Conservation (phyloP, 2,888 invertebrate genomes). For the Thecocarcelia acutangulata region DNA sequence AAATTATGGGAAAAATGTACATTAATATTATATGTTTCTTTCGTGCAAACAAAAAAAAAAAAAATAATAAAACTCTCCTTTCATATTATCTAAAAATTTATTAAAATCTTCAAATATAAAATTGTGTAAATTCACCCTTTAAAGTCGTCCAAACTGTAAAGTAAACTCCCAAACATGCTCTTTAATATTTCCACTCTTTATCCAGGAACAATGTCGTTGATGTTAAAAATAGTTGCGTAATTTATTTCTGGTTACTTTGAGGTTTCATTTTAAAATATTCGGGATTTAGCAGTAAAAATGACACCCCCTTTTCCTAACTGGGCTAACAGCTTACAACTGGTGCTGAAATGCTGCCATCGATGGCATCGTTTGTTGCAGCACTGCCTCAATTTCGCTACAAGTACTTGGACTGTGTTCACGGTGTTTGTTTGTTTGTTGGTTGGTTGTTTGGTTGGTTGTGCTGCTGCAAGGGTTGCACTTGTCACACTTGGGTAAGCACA, state of each 20-base stretch:
- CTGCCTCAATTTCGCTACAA: constrained; percentile 6
- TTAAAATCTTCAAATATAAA: too few relatives aligned
- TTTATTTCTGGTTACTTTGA: constrained; percentile 13
- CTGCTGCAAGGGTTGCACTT: constrained; percentile 62
- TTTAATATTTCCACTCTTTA: too few relatives aligned
- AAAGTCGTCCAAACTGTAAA: too few relatives aligned
- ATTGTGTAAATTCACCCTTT: too few relatives aligned
- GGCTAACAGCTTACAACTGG: constrained; percentile 46
- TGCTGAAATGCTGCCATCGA: constrained; percentile 4
- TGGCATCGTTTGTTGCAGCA: background rate
- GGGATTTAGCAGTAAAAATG: constrained; percentile 24
- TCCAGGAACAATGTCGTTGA: background rate
- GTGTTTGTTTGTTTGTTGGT: constrained; percentile 5
- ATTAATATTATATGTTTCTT: too few relatives aligned
- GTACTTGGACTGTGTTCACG: constrained; percentile 3
- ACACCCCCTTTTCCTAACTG: constrained; percentile 49
- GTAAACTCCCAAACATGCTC: too few relatives aligned
- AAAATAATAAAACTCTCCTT: too few relatives aligned
- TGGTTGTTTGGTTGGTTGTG: constrained; percentile 16
- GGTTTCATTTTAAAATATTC: constrained; percentile 38
- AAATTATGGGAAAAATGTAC: too few relatives aligned
- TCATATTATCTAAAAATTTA: too few relatives aligned
- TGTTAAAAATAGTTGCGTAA: background rate
- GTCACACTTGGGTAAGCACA: constrained; percentile 51
- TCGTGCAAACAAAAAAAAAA: too few relatives aligned